Evolutionary conservation across 2,113 vertebrate genomes (phyloP).

Genomic region (Geococcyx californianus): DNA sequence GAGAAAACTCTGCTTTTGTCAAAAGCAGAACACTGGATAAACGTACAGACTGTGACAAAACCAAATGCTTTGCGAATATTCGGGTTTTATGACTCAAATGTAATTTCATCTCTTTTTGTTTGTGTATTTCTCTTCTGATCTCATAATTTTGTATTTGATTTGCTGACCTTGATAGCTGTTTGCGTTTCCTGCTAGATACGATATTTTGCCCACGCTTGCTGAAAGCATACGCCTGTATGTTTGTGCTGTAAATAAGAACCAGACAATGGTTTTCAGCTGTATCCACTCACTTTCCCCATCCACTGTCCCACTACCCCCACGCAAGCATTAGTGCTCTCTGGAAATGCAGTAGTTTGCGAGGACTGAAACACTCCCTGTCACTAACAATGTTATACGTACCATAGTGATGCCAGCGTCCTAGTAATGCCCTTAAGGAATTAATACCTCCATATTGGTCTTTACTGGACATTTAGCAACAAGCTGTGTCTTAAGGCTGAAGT

Average conservation of each 20-base stretch:
- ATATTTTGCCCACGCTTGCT: neutral
- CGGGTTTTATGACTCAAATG: neutral
- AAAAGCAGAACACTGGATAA: neutral
- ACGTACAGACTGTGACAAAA: neutral
- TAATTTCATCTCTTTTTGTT: neutral
- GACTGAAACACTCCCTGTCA: neutral
- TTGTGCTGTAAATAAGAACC: neutral
- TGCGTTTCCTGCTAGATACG: neutral
- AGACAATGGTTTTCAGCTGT: neutral
- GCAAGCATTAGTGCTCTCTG: neutral
- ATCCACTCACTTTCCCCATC: neutral
- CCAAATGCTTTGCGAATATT: neutral
- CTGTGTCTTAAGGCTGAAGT: neutral
- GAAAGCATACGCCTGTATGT: rapidly evolving
- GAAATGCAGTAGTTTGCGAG: neutral
- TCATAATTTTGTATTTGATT: neutral
- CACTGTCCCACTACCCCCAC: neutral
- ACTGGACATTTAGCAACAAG: neutral
- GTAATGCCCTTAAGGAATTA: neutral
- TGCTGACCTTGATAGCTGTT: neutral
- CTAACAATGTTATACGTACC: neutral
- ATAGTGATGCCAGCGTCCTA: neutral
- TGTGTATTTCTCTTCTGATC: neutral
- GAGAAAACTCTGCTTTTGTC: neutral
- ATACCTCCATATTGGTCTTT: neutral